Percentiles rank a stretch among this genome's conserved stretches.
Evolutionary conservation across 2,113 vertebrate species (phyloP).

Genomic region (Poeciliopsis occidentalis): DNA sequence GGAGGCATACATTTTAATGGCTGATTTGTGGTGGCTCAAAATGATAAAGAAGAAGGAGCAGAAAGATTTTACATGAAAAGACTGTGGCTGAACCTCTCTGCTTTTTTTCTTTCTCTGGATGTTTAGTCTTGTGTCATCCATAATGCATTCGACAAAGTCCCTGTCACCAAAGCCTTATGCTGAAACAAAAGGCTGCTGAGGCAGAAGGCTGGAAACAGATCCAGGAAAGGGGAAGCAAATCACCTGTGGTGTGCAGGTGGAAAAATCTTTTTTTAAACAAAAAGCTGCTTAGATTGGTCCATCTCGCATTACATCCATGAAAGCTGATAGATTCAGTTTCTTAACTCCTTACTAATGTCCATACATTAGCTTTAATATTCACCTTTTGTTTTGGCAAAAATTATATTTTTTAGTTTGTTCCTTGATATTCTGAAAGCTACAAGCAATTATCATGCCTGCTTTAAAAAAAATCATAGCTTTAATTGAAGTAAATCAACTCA

Average conservation of each 20-base stretch:
- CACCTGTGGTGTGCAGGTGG: background rate
- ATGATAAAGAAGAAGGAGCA: slow-evolving; percentile 11
- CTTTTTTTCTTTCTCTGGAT: slow-evolving; percentile 11
- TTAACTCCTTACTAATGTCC: too few relatives aligned
- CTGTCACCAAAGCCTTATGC: slow-evolving; percentile 1
- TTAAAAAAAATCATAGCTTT: too few relatives aligned
- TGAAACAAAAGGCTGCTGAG: slow-evolving; percentile 26
- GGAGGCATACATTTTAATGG: slow-evolving; percentile 54
- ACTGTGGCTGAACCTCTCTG: background rate
- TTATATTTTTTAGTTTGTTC: too few relatives aligned
- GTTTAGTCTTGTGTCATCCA: slow-evolving; percentile 29
- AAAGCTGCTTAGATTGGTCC: background rate
- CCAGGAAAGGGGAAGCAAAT: background rate
- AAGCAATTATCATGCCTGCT: too few relatives aligned
- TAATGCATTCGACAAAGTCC: slow-evolving; percentile 41
- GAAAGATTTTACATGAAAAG: slow-evolving; percentile 16
- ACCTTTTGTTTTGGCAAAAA: too few relatives aligned
- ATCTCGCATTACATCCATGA: background rate
- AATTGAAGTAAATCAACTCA: too few relatives aligned
- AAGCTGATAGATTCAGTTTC: too few relatives aligned
- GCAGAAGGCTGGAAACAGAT: slow-evolving; percentile 8
- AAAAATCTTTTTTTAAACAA: background rate
- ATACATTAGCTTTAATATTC: too few relatives aligned
- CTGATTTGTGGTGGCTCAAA: slow-evolving; percentile 36
- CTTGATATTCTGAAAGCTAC: too few relatives aligned